Evolutionary conservation across 2,888 invertebrate species (phyloP).

Genomic region (Diloba caeruleocephala): DNA sequence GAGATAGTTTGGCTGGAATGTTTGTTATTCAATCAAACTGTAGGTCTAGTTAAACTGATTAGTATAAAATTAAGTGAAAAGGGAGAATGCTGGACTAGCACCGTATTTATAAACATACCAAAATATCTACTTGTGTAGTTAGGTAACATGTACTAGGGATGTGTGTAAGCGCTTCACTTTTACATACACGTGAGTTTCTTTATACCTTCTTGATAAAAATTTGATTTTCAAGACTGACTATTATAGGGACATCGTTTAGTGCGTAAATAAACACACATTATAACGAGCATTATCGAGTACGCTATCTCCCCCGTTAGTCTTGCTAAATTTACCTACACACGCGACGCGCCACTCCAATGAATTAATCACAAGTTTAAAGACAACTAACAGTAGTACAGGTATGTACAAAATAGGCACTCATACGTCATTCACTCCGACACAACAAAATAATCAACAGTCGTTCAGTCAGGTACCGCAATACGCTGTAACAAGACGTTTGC

Average conservation of each 20-base stretch:
- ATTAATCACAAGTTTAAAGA: constrained; percentile 1
- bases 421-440: constrained; percentile 3
- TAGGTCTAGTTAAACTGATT: too few species aligned
- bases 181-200: background rate
- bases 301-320: constrained; percentile 27
- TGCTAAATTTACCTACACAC: constrained; percentile 26
- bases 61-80: too few species aligned
- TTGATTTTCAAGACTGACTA: background rate
- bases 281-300: constrained; percentile 8
- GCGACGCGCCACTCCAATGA: constrained; percentile 4
- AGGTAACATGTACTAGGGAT: too few species aligned
- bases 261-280: constrained; percentile 4
- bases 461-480: constrained; percentile 12
- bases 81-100: too few species aligned
- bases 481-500: constrained; percentile 6
- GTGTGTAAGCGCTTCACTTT: too few species aligned
- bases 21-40: too few species aligned
- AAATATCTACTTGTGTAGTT: too few species aligned
- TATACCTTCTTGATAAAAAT: background rate
- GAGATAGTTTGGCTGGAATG: too few species aligned
- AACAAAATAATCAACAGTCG: constrained; percentile 2
- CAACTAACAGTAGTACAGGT: constrained; percentile 23
- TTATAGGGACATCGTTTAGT: background rate
- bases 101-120: too few species aligned
- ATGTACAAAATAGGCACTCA: constrained; percentile 2